Evolutionary conservation across 2,888 invertebrate genomes (phyloP).

Genomic region (Rhimphoctona megacephalus): DNA sequence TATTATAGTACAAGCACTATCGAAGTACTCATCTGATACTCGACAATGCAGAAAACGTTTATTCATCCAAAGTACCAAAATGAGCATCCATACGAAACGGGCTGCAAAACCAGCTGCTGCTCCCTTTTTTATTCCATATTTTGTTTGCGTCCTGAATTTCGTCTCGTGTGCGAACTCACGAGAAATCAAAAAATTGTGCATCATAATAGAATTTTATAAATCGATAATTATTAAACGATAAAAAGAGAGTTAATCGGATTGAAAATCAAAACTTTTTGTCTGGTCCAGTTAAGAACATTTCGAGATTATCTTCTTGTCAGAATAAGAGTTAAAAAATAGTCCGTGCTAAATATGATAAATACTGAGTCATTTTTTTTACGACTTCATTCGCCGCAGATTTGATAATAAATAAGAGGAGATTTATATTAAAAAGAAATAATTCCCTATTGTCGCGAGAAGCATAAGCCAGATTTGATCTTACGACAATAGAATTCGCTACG

Average conservation of each 20-base stretch:
- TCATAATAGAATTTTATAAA: background rate
- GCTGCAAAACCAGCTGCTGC: conserved; percentile 41
- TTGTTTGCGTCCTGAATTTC: background rate
- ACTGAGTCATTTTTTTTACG: background rate
- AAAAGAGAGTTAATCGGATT: background rate
- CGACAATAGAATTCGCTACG: conserved; percentile 34
- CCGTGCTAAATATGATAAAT: background rate
- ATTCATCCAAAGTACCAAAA: conserved; percentile 59
- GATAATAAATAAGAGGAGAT: background rate
- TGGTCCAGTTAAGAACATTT: background rate
- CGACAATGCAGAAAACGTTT: conserved; percentile 60
- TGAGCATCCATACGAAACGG: conserved; percentile 47
- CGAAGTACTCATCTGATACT: conserved; percentile 66
- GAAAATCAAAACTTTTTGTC: background rate
- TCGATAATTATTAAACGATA: conserved; percentile 1
- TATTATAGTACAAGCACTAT: conserved; percentile 45
- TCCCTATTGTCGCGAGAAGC: background rate
- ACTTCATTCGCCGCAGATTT: conserved; percentile 17
- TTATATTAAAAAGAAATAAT: background rate
- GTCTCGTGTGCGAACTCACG: background rate
- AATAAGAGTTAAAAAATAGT: background rate
- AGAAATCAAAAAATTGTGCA: background rate
- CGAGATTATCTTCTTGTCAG: background rate
- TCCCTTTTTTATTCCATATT: conserved; percentile 28
- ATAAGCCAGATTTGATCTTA: conserved; percentile 38